These are phyloP conservation scores for Phasianus colchicus DNA, from an alignment of 2,113 vertebrate species.

Conservation along the genomic window DNA sequence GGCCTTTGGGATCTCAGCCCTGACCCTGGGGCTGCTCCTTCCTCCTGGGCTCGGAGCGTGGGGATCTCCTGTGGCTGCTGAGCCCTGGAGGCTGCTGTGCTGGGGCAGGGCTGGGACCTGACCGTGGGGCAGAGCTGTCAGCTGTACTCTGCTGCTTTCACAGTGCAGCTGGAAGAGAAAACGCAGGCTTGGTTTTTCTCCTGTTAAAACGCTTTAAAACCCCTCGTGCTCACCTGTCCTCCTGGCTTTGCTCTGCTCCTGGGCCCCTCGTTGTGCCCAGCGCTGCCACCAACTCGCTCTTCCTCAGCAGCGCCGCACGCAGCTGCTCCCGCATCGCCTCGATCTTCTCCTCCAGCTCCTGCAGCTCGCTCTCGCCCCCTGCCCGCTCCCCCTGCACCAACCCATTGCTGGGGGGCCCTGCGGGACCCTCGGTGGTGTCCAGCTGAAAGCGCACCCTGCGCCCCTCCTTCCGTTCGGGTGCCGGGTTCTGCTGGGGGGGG, in stretches of 20 bases:
- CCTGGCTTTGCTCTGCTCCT: conserved; percentile 42
- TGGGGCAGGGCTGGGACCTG: accelerated
- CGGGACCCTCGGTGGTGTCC: conserved; percentile 13
- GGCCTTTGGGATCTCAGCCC: too few relatives aligned
- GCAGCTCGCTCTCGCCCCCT: conserved; percentile 71
- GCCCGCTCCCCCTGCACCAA: background rate
- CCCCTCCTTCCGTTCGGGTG: background rate
- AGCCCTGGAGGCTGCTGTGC: background rate
- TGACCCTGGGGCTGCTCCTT: background rate
- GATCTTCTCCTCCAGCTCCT: conserved; percentile 84
- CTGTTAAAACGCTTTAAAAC: too few relatives aligned
- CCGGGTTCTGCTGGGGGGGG: conserved; percentile 38
- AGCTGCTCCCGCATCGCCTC: conserved; percentile 80
- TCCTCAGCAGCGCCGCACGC: conserved; percentile 77
- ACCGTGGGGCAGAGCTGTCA: background rate
- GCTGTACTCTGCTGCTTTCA: background rate
- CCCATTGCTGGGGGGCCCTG: conserved; percentile 59
- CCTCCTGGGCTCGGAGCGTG: background rate
- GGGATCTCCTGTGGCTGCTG: background rate
- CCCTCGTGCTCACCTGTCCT: conserved; percentile 71
- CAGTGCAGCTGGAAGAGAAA: background rate
- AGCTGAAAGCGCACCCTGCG: conserved; percentile 55
- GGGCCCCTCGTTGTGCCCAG: conserved; percentile 61
- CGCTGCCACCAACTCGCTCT: conserved; percentile 82
- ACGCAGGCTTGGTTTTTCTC: background rate